Evolutionary conservation across 2,797 vertebrate species (phyloP), one percentile per base, ranked within the genome.

Genomic region (Poeciliopsis turneri): DNA sequence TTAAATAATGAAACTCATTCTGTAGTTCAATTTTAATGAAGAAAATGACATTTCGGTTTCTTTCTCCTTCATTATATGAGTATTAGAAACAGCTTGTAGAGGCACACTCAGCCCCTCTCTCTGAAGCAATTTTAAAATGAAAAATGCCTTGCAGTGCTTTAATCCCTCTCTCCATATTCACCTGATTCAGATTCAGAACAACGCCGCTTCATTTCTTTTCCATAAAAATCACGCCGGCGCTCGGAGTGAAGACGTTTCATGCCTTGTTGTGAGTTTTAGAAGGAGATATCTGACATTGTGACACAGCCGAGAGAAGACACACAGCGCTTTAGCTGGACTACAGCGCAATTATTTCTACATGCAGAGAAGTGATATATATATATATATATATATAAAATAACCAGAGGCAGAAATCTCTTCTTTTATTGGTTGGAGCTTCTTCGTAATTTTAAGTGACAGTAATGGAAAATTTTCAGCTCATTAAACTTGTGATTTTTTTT

Each of bases 1-100:
- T 78, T 47, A 72, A 61, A 72, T 61, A 61, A 78, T 59, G 77
- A 72, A 57, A 59, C 41, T 71, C 59, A 66, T 78, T 55, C 51
- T n/a, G 76, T 30, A 53, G 76, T 71, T 78, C 49, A 55, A 43
- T 61, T 72, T 72, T 78, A 59, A 78, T 78, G 69, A 78, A 72
- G 77, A 72, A 72, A 78, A 46, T 25, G 39, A 77, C 46, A 72
- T 72, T 59, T 78, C 69, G 61, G 39, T 78, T 72, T 55, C 41
- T 78, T 72, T 59, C 53, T 28, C 53, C 41, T 72, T 72, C 77
- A 72, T 46, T 59, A 78, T 78, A 36, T 20, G 69, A 78, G 51
- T 61, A 78, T 72, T 47, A 78, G 71, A 77, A 78, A 70, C 69
- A 61, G 69, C 41, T 72, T 78, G 69, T 47, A 47, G 69, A 61